Evolutionary conservation across 2,797 vertebrate genomes (phyloP), one percentile per base, ranked within the genome.

Genomic region (Delichon dasypus): DNA sequence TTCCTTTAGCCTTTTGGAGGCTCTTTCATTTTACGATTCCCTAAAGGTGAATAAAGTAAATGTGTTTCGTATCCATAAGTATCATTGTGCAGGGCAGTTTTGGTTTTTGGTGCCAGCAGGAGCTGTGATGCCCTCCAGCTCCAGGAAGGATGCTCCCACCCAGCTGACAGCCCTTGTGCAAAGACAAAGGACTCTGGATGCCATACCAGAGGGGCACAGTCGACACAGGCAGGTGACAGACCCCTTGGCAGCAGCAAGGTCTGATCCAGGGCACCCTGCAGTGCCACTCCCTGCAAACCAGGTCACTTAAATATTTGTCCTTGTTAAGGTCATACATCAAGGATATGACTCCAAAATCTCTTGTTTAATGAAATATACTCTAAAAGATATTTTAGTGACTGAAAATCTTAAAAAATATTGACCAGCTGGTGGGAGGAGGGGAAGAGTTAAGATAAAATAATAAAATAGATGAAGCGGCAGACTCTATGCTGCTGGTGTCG

Each of bases 401-500:
- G 40, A 79, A 83, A 71, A 50, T 44, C 26, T 50, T 64, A 16
- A 47, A 47, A 53, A 80, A 9, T 54, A 34, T 16, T 65, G 32
- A 13, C 7, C 25, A 53, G 0, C 13, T 45, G 17, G 15, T 6
- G 0, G 7, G 22, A 38, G 1, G 15, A 80, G 21, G 4, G 42
- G 32, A 81, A 78, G n/a, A 53, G 29, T 17, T 60, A 58, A 71
- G 14, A 13, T 81, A 81, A 61, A 60, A 77, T 50, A 82, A 50
- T 38, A 22, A 38, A 62, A 34, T 34, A 50, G 29, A 6, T 34
- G 54, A 85, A 74, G 20, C 58, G 27, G 9, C 48, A 72, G 40
- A 14, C n/a, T 54, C 74, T 70, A 2, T 36, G 50, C 72, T 82
- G 26, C 64, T 82, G 81, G 17, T 85, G 81, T 81, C 2, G 2